These are phyloP conservation scores for Amphipyra berbera DNA, from an alignment of 2,888 invertebrate species.

Conservation along the genomic window DNA sequence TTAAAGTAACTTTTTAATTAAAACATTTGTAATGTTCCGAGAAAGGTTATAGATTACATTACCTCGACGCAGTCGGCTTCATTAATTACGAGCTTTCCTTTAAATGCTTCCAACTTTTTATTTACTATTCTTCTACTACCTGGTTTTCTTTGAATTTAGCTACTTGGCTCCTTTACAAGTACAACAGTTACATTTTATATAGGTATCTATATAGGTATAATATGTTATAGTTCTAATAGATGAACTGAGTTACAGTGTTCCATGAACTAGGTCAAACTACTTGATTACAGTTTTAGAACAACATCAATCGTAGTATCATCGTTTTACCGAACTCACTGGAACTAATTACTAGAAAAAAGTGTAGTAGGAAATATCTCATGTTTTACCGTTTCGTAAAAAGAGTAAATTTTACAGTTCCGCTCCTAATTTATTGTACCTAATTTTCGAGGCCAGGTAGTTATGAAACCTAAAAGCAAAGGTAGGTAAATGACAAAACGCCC, in stretches of 20 bases:
- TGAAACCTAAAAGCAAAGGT: slow-evolving; percentile 67
- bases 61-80: no score
- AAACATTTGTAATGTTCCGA: slow-evolving; percentile 21
- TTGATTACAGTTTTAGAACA: no score
- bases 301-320: no score
- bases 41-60: no score
- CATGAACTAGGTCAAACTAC: no score
- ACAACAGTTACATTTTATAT: neutral
- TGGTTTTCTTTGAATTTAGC: neutral
- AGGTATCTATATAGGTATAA: no score
- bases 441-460: slow-evolving; percentile 62
- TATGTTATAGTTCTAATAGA: no score
- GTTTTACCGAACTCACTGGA: no score
- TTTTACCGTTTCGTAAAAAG: neutral
- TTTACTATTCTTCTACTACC: slow-evolving; percentile 3
- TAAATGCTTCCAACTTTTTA: slow-evolving; percentile 25
- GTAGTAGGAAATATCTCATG: no score
- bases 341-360: no score
- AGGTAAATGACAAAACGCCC: slow-evolving; percentile 63
- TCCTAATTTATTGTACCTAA: slow-evolving; percentile 58
- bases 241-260: no score
- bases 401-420: slow-evolving; percentile 27
- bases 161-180: neutral
- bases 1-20: slow-evolving; percentile 39
- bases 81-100: neutral